phyloP scores from a whole-genome alignment of 53 echinoderm and acorn worm species.

The Holothuria leucospilota region DNA sequence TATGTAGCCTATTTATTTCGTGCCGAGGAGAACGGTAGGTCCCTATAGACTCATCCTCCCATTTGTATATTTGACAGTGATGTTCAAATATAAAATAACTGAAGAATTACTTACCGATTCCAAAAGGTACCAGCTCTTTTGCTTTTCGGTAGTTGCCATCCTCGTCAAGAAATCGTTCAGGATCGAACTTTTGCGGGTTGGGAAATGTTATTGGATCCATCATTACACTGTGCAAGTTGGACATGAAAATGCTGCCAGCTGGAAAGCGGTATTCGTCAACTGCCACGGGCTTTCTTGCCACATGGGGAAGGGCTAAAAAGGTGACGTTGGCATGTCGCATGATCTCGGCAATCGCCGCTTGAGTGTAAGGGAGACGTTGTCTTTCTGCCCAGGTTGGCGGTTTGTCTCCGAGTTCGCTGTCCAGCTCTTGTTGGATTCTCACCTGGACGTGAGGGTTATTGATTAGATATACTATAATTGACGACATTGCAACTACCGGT shows the following conservation, averaged over 20 bases:
- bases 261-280: neutral
- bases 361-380: constrained; percentile 2
- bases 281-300: neutral
- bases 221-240: constrained; percentile 33
- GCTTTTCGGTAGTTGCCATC: constrained; percentile 26
- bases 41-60: too few species aligned
- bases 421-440: constrained; percentile 13
- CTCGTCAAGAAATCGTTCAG: constrained; percentile 26
- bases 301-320: constrained; percentile 7
- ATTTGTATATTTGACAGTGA: too few species aligned
- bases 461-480: constrained; percentile 19
- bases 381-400: constrained; percentile 6
- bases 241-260: constrained; percentile 14
- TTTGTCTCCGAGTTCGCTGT: neutral
- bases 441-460: constrained; percentile 34
- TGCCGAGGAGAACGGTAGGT: too few species aligned
- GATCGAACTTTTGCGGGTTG: constrained; percentile 18
- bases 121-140: constrained; percentile 13
- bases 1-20: too few species aligned
- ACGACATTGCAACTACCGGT: neutral
- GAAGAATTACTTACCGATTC: constrained; percentile 9
- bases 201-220: constrained; percentile 24
- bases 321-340: constrained; percentile 27
- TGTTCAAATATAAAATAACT: neutral
- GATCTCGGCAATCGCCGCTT: constrained; percentile 26